A percentile compares a stretch with the other conserved stretches of the same genome.
Evolutionary conservation across 2,797 vertebrate species (phyloP).

Genomic region (Schizopygopsis pylzovi): DNA sequence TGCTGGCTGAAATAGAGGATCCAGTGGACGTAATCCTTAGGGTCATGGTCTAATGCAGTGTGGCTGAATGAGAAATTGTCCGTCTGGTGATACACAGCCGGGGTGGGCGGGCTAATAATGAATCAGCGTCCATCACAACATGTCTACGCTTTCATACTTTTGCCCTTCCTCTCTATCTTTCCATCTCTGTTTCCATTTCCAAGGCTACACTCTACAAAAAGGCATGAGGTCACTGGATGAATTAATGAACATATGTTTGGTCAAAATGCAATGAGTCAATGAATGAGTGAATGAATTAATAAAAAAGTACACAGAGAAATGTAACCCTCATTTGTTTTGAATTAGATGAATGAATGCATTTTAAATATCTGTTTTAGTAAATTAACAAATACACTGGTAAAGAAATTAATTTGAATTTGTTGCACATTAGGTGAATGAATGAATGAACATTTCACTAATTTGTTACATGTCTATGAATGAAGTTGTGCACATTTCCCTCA

Average conservation of each 20-base stretch:
- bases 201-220: slow-evolving; percentile 21
- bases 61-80: slow-evolving; percentile 59
- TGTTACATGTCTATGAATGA: background rate
- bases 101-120: slow-evolving; percentile 50
- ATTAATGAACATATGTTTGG: slow-evolving; percentile 22
- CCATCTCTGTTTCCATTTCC: slow-evolving; percentile 21
- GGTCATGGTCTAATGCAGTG: slow-evolving; percentile 61
- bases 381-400: background rate
- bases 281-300: slow-evolving; percentile 5
- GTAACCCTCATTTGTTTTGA: background rate
- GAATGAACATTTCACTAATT: background rate
- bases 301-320: background rate
- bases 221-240: slow-evolving; percentile 31
- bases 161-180: slow-evolving; percentile 20
- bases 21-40: slow-evolving; percentile 62
- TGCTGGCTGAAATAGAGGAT: slow-evolving; percentile 62
- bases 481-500: background rate
- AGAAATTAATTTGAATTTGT: background rate
- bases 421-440: background rate
- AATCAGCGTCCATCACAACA: slow-evolving; percentile 52
- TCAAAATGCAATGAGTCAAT: slow-evolving; percentile 26
- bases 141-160: slow-evolving; percentile 54
- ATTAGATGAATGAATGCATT: background rate
- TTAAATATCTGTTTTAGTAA: background rate
- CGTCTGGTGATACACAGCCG: slow-evolving; percentile 58